phyloP scores from a whole-genome alignment of 2,888 invertebrate genomes.

The Leptinotarsa peninsularis region DNA sequence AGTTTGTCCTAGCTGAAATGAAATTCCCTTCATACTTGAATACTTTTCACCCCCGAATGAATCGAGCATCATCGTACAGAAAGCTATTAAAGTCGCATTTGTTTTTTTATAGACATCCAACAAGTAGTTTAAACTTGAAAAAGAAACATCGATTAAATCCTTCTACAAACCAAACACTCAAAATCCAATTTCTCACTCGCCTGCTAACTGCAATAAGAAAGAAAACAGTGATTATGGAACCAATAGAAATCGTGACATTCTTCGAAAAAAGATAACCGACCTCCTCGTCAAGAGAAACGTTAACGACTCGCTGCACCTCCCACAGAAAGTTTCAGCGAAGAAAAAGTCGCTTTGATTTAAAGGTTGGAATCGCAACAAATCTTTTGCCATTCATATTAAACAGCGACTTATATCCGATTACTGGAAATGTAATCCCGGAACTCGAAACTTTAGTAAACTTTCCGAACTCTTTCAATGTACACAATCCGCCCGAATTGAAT shows the following conservation, averaged over 20 bases:
- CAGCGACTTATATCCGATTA: conserved; percentile 46
- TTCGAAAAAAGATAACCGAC: conserved; percentile 8
- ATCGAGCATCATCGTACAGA: neutral
- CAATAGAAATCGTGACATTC: conserved; percentile 21
- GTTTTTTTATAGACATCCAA: neutral
- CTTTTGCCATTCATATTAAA: conserved; percentile 49
- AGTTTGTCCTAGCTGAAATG: neutral
- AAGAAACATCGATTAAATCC: conserved; percentile 21
- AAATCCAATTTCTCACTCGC: conserved; percentile 20
- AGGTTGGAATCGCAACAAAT: conserved; percentile 43
- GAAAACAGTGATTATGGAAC: conserved; percentile 24
- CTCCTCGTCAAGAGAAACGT: neutral
- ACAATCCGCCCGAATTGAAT: conserved; percentile 33
- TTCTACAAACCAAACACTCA: conserved; percentile 21
- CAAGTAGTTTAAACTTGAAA: neutral
- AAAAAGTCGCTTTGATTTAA: neutral
- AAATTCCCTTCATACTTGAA: neutral
- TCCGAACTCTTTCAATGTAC: conserved; percentile 43
- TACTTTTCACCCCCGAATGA: neutral
- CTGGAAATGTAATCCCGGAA: conserved; percentile 42
- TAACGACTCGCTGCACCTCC: neutral
- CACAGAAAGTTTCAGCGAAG: conserved; percentile 24
- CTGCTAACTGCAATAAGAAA: conserved; percentile 10
- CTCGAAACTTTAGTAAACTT: conserved; percentile 38
- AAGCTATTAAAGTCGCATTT: neutral